Evolutionary conservation across 2,888 invertebrate genomes (phyloP).

Genomic region (Lissonota sp.): DNA sequence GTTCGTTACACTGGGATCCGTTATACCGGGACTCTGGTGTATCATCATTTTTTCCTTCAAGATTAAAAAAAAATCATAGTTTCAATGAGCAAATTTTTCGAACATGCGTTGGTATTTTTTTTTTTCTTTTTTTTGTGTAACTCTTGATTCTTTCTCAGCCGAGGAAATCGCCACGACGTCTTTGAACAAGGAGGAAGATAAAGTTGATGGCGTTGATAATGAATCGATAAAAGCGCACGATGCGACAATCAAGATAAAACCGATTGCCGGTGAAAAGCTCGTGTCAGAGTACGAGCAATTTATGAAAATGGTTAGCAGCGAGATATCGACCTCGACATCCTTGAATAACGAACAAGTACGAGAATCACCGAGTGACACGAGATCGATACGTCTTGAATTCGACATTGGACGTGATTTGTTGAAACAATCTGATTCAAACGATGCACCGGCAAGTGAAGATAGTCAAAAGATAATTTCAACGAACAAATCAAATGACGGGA

Average conservation of each 20-base stretch:
- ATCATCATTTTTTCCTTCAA: too few species aligned
- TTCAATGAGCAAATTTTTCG: neutral
- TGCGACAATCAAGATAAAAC: constrained; percentile 8
- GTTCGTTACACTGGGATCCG: too few species aligned
- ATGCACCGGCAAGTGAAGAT: constrained; percentile 2
- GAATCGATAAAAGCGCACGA: constrained; percentile 10
- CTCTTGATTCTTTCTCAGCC: constrained; percentile 25
- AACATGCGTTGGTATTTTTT: neutral
- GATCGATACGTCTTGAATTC: constrained; percentile 57
- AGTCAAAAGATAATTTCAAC: constrained; percentile 17
- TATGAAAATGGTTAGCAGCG: constrained; percentile 85
- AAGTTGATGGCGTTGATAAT: constrained; percentile 13
- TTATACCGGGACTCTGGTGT: too few species aligned
- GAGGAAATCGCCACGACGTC: constrained; percentile 38
- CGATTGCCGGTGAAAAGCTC: constrained; percentile 79
- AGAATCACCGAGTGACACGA: constrained; percentile 26
- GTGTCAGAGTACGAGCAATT: constrained; percentile 86
- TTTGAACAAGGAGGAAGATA: constrained; percentile 26
- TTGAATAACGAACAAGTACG: neutral
- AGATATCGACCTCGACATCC: constrained; percentile 41
- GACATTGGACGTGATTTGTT: constrained; percentile 46
- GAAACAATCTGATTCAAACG: constrained; percentile 33
- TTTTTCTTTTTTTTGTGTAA: neutral
- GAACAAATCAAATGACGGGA: constrained; percentile 7
- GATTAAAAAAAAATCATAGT: neutral